phyloP scores from a whole-genome alignment of 2,888 invertebrate genomes.

The Hecatera dysodea region DNA sequence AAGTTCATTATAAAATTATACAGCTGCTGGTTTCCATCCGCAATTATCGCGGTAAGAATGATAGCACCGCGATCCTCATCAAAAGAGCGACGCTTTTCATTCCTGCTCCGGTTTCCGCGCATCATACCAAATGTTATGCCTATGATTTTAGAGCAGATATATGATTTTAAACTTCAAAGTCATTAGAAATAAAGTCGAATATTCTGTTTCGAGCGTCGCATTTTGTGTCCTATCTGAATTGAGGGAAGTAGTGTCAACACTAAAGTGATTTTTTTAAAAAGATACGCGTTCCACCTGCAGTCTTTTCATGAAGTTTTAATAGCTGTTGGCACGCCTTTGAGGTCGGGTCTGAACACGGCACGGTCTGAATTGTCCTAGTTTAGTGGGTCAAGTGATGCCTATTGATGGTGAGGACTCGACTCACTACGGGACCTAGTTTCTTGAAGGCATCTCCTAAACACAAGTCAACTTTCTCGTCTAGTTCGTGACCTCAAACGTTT shows the following conservation, averaged over 20 bases:
- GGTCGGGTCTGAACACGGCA: slow-evolving; percentile 78
- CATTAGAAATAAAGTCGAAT: slow-evolving; percentile 65
- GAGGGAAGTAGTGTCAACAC: slow-evolving; percentile 70
- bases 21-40: slow-evolving; percentile 70
- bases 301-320: slow-evolving; percentile 83
- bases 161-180: slow-evolving; percentile 63
- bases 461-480: slow-evolving; percentile 46
- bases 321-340: slow-evolving; percentile 77
- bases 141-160: slow-evolving; percentile 40
- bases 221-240: slow-evolving; percentile 68
- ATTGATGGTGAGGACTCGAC: slow-evolving; percentile 79
- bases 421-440: slow-evolving; percentile 74
- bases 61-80: slow-evolving; percentile 73
- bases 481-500: slow-evolving; percentile 30
- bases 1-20: slow-evolving; percentile 58
- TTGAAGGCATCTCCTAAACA: slow-evolving; percentile 71
- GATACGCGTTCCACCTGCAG: slow-evolving; percentile 71
- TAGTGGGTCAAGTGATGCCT: slow-evolving; percentile 83
- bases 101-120: slow-evolving; percentile 43
- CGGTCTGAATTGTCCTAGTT: slow-evolving; percentile 82
- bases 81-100: slow-evolving; percentile 75
- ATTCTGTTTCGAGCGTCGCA: slow-evolving; percentile 49
- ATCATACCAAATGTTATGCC: slow-evolving; percentile 44
- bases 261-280: slow-evolving; percentile 77
- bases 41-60: slow-evolving; percentile 77